Evolutionary conservation across 2,888 invertebrate genomes (phyloP).

Genomic region (Choristoneura rosaceana): DNA sequence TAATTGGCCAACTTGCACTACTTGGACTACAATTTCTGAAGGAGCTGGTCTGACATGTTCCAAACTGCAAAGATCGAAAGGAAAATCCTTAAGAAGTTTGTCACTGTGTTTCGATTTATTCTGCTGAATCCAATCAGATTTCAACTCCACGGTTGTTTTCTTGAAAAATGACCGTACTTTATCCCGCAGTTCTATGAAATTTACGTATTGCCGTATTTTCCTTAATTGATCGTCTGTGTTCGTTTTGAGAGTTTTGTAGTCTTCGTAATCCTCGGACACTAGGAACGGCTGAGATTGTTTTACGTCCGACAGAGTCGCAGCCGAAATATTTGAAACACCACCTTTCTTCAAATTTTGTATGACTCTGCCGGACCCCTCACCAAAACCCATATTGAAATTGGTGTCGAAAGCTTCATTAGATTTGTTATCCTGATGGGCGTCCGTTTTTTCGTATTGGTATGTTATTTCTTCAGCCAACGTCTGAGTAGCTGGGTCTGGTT

Average conservation of each 20-base stretch:
- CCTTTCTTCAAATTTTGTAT: slow-evolving; percentile 75
- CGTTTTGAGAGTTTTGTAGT: slow-evolving; percentile 47
- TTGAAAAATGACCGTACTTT: slow-evolving; percentile 72
- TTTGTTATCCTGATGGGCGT: slow-evolving; percentile 45
- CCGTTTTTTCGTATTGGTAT: slow-evolving; percentile 53
- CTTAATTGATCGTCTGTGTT: slow-evolving; percentile 54
- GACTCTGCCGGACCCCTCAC: slow-evolving; percentile 86
- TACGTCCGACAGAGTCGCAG: slow-evolving; percentile 87
- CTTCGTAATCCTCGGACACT: slow-evolving; percentile 63
- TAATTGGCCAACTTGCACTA: slow-evolving; percentile 85
- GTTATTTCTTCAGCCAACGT: slow-evolving; percentile 72
- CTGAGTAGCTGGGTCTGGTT: slow-evolving; percentile 58
- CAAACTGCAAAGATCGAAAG: slow-evolving; percentile 83
- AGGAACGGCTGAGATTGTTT: slow-evolving; percentile 83
- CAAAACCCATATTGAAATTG: slow-evolving; percentile 84
- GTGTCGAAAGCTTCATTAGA: slow-evolving; percentile 61
- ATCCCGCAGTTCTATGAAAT: slow-evolving; percentile 64
- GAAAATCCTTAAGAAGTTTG: slow-evolving; percentile 45
- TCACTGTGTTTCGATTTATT: slow-evolving; percentile 42
- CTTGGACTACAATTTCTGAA: slow-evolving; percentile 77
- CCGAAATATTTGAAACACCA: slow-evolving; percentile 78
- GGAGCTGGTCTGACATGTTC: slow-evolving; percentile 86
- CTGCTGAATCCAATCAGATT: slow-evolving; percentile 52
- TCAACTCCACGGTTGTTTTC: slow-evolving; percentile 63
- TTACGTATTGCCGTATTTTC: slow-evolving; percentile 56